Base-by-base conservation (phyloP, 2,888 invertebrate genomes). In the Eristalis intricaria region DNA sequence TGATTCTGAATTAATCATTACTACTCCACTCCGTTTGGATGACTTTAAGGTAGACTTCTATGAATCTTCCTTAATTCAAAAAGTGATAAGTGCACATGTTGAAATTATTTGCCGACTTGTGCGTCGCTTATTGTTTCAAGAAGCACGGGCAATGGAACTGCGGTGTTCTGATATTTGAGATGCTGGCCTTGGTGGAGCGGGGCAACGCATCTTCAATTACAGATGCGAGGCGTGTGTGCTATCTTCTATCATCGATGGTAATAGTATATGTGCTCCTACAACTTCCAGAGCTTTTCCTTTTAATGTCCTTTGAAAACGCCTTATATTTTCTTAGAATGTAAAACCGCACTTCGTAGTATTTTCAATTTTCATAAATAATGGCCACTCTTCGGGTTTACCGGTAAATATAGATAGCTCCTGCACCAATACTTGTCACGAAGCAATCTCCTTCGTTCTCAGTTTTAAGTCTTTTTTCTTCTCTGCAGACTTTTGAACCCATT, bases 261-360 rank as follows among this genome's bases (percentile, higher is more conserved):
- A 13, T 4, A 79, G 50, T 19, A 71, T 19, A 56, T 65, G 22
- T 60, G 38, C 65, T 22, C 58, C 43, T 3, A 64, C 81, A 13
- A 63, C 38, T 19, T 73, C 71, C 10, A 77, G 19, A 0, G 83
- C 76, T n/a, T 58, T 43, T 15, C 71, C 74, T 68, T 68, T 68
- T 0, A 74, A 43, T 11, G 64, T 84, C n/a, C 71, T 66, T 11
- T 84, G 78, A 0, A 89, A 38, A 1, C 88, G 69, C 26, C 75
- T 76, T 32, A 85, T 38, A 73, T 88, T 89, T 65, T 87, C 80
- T 4, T 65, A 77, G 64, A 64, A 32, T 2, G 40, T 69, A 61
- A 84, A 88, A 2, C 80, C 84, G 8, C 85, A 29, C n/a, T 87
- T 73, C 0, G 89, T 88, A n/a, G 66, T 87, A 61, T 73, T 84